phyloP scores from a whole-genome alignment of 2,797 vertebrate genomes.

The Nothura maculosa region DNA sequence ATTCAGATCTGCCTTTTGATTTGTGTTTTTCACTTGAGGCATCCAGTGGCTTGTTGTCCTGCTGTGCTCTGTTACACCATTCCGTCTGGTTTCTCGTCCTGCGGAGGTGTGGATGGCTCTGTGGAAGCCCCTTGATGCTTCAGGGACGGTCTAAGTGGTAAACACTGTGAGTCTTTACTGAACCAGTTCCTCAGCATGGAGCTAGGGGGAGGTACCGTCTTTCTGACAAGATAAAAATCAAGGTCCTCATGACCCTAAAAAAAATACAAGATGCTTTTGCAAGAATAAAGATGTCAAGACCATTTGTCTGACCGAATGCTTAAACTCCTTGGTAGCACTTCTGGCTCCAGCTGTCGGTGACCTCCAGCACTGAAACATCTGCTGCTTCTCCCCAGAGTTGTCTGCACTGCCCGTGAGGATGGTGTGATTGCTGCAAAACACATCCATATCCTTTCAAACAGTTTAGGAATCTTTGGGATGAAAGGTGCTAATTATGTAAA shows the following conservation, averaged over 20 bases:
- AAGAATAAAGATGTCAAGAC: neutral
- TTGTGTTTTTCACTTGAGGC: neutral
- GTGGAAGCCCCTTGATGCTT: neutral
- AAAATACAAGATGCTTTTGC: neutral
- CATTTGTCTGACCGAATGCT: neutral
- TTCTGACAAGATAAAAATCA: neutral
- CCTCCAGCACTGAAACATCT: neutral
- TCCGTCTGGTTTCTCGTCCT: neutral
- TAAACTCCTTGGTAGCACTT: neutral
- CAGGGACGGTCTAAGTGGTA: neutral
- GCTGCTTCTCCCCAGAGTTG: neutral
- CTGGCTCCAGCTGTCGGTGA: neutral
- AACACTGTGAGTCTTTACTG: neutral
- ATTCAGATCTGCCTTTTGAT: neutral
- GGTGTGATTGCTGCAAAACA: neutral
- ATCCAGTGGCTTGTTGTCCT: neutral
- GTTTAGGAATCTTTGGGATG: neutral
- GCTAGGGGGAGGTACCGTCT: constrained; percentile 47
- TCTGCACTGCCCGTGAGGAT: neutral
- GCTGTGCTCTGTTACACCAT: neutral
- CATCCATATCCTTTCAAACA: neutral
- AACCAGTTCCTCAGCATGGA: constrained; percentile 17
- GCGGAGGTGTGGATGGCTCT: neutral
- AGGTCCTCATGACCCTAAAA: neutral
- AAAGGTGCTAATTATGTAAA: neutral